phyloP scores from a whole-genome alignment of 2,113 vertebrate species.

The Corynorhinus townsendii region DNA sequence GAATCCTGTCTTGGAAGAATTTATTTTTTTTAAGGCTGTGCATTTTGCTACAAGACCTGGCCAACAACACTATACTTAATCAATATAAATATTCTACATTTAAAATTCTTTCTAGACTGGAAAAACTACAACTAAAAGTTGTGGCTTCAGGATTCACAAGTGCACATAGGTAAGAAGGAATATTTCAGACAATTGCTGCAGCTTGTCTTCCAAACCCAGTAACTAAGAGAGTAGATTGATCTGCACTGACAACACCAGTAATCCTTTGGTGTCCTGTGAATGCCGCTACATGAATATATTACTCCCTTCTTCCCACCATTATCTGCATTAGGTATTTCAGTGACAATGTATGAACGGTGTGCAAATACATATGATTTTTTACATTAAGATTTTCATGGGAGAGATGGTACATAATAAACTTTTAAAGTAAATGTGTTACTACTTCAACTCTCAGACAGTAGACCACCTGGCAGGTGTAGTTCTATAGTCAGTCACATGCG shows the following conservation, averaged over 20 bases:
- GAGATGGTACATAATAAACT: background rate
- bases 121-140: conserved; percentile 30
- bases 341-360: background rate
- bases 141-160: background rate
- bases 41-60: background rate
- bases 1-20: background rate
- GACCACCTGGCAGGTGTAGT: background rate
- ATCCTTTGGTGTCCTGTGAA: background rate
- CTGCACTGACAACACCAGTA: background rate
- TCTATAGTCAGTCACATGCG: conserved; percentile 55
- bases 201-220: background rate
- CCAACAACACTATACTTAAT: background rate
- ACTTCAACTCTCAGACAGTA: background rate
- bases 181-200: background rate
- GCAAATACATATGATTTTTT: background rate
- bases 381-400: background rate
- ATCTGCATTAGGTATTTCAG: background rate
- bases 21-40: conserved; percentile 18
- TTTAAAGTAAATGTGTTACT: conserved; percentile 51
- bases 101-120: background rate
- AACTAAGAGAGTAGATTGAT: background rate
- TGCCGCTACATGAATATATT: background rate
- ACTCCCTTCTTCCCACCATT: background rate
- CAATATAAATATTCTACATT: conserved; percentile 3
- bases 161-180: background rate